Conservation (phyloP, 2,888 invertebrate genomes). For the Vanessa cardui region DNA sequence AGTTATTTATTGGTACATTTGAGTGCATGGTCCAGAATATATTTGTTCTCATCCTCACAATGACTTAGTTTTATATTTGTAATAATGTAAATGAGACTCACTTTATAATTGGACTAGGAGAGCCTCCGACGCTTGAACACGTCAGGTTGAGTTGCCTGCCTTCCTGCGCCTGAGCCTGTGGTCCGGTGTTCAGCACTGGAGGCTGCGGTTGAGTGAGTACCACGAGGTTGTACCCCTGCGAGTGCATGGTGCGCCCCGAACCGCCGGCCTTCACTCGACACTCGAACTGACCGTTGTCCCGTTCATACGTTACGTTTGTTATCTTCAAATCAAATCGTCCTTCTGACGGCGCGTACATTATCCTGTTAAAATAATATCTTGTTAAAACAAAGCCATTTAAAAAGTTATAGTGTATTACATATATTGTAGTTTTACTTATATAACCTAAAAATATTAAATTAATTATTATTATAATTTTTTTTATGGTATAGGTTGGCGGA, state of each 20-base stretch:
- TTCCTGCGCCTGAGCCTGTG: slow-evolving; percentile 91
- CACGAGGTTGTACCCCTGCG: slow-evolving; percentile 91
- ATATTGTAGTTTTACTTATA: no score
- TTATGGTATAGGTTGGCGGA: no score
- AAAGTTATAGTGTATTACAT: no score
- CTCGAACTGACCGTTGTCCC: slow-evolving; percentile 96
- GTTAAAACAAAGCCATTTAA: neutral
- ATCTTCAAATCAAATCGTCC: slow-evolving; percentile 94
- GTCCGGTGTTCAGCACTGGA: slow-evolving; percentile 89
- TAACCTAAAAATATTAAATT: no score
- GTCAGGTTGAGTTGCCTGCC: slow-evolving; percentile 89
- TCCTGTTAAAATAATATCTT: slow-evolving; percentile 75
- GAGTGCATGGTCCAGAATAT: no score
- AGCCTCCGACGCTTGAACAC: slow-evolving; percentile 93
- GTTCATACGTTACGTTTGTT: slow-evolving; percentile 93
- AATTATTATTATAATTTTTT: no score
- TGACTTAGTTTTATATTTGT: no score
- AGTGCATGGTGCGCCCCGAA: slow-evolving; percentile 91
- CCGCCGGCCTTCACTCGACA: slow-evolving; percentile 93
- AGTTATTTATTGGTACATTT: no score
- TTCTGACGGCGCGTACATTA: slow-evolving; percentile 91
- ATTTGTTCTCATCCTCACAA: no score
- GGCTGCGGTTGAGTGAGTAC: slow-evolving; percentile 93
- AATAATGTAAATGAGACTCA: slow-evolving; percentile 57
- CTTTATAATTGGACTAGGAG: slow-evolving; percentile 94